phyloP scores from a whole-genome alignment of 2,797 vertebrate species.

The Bothrops alternatus region DNA sequence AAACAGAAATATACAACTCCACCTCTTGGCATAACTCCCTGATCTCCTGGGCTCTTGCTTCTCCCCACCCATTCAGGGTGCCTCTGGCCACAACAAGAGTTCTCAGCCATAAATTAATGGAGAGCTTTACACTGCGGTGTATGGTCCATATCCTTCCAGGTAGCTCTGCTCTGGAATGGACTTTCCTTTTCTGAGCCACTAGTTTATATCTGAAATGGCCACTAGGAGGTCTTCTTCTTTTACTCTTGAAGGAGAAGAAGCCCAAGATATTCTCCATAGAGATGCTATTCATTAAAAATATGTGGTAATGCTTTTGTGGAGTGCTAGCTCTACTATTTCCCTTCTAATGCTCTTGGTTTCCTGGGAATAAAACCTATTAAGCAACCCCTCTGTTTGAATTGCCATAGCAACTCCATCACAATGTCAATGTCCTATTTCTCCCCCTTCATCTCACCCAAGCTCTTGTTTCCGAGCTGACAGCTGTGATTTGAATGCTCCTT shows the following conservation, averaged over 20 bases:
- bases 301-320: conserved; percentile 47
- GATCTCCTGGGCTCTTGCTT: neutral
- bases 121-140: neutral
- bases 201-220: conserved; percentile 13
- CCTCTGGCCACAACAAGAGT: neutral
- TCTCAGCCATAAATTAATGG: neutral
- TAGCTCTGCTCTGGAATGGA: neutral
- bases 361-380: conserved; percentile 75
- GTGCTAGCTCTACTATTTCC: conserved; percentile 38
- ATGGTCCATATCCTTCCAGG: neutral
- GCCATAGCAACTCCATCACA: conserved; percentile 73
- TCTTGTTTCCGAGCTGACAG: conserved; percentile 71
- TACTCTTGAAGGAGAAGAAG: neutral
- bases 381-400: conserved; percentile 64
- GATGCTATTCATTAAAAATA: conserved; percentile 58
- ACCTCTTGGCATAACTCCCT: neutral
- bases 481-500: conserved; percentile 73
- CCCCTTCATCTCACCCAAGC: conserved; percentile 44
- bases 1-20: neutral
- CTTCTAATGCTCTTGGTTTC: conserved; percentile 41
- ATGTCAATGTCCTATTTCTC: conserved; percentile 68
- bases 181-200: neutral
- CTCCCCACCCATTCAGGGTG: neutral
- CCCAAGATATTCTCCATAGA: conserved; percentile 52
- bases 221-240: conserved; percentile 4